Percentiles rank a stretch among this genome's conserved stretches.
These are phyloP conservation scores for Craterocephalus amniculus DNA, from an alignment of 2,797 vertebrate species.

Conservation along the genomic window DNA sequence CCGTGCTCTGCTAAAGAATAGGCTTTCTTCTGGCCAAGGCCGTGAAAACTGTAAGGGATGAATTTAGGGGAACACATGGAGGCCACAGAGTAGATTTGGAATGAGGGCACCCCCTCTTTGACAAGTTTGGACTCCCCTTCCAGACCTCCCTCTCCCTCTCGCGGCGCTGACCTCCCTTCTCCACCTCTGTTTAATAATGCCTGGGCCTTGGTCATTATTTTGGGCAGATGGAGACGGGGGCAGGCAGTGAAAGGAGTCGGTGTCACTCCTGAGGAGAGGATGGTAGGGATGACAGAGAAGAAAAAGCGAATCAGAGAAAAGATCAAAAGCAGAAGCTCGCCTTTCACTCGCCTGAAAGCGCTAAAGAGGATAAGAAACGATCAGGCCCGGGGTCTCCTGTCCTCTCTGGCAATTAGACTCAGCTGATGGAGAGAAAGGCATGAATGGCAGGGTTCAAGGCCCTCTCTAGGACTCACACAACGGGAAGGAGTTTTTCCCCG, in stretches of 20 bases:
- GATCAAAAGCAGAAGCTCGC: conserved; percentile 96
- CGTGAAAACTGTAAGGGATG: conserved; percentile 84
- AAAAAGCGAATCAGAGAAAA: conserved; percentile 86
- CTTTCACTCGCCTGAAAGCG: conserved; percentile 97
- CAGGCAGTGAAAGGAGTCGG: conserved; percentile 79
- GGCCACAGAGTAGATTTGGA: conserved; percentile 87
- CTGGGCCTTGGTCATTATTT: conserved; percentile 95
- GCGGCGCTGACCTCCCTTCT: conserved; percentile 92
- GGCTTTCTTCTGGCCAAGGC: conserved; percentile 88
- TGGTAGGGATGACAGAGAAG: conserved; percentile 81
- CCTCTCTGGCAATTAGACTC: conserved; percentile 99
- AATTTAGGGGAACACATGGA: conserved; percentile 88
- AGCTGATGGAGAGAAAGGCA: conserved; percentile 99
- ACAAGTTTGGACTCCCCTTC: conserved; percentile 84
- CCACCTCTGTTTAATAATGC: conserved; percentile 91
- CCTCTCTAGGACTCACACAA: conserved; percentile 97
- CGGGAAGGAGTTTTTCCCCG: conserved; percentile 86
- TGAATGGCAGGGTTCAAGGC: conserved; percentile 99
- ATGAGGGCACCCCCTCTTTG: conserved; percentile 79
- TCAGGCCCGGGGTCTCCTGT: conserved; percentile 95
- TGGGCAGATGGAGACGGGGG: conserved; percentile 92
- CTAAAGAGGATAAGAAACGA: conserved; percentile 99
- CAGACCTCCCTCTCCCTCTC: conserved; percentile 82
- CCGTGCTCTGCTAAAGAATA: conserved; percentile 62
- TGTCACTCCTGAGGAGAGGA: conserved; percentile 80